Base-by-base conservation (phyloP, 2,113 vertebrate genomes). In the Argyrosomus japonicus region DNA sequence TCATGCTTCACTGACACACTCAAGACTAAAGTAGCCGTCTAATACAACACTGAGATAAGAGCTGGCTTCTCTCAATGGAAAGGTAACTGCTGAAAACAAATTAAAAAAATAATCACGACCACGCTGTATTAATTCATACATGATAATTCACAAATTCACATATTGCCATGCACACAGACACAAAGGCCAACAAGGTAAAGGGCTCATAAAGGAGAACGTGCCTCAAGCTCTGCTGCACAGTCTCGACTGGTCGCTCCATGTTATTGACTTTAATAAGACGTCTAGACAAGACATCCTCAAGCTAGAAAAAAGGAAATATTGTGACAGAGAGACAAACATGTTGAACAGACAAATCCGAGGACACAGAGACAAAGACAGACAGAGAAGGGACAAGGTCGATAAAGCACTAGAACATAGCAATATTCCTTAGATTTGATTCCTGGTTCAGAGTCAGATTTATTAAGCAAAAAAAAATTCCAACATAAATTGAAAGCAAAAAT, bases 211-310 rank as follows among this genome's bases (percentile, higher is more conserved):
- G 47, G 1, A 68, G 57, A 48, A 23, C 40, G 48, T 3, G 64
- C 72, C 82, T 69, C 1, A 13, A 62, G 71, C 68, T 32, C 65
- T 75, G 71, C 32, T 69, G 45, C 21, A 65, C 53, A 27, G 19
- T 45, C 40, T 25, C 50, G 71, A 25, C 72, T 23, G 45, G 23
- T 68, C 29, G 27, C 45, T 77, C 56, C 53, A 53, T 81, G 48
- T 81, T 89, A 90, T 75, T 76, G 64, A 88, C 77, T 92, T 88
- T 88, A 93, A 89, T 90, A 88, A 89, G 77, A 88, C 17, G 63
- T 91, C 91, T 89, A 91, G 88, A 89, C 84, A 47, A 83, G 64
- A 74, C 60, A 32, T 80, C 79, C 61, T 53, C 67, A 40, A 80
- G 77, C 29, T 29, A 69, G 60, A 68, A 27, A 40, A 56, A n/a